Evolutionary conservation across 2,797 vertebrate genomes (phyloP).

Genomic region (Hipposideros larvatus): DNA sequence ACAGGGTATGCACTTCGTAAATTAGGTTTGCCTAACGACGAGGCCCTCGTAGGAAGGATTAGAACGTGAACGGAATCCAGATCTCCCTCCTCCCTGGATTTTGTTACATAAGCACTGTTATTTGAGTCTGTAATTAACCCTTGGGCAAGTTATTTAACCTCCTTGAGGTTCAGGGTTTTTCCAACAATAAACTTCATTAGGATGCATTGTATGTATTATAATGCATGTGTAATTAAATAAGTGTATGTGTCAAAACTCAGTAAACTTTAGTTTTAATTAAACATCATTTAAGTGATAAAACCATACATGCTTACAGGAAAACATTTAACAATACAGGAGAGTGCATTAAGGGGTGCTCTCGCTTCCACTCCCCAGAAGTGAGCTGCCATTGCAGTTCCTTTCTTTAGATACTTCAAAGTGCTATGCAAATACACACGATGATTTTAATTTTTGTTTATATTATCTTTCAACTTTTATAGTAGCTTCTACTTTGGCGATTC

Average conservation of each 20-base stretch:
- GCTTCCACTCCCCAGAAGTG: neutral
- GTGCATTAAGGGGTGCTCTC: neutral
- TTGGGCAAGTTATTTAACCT: constrained; percentile 40
- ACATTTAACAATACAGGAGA: neutral
- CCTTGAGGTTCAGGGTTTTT: constrained; percentile 29
- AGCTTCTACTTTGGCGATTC: constrained; percentile 6
- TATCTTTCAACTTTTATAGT: neutral
- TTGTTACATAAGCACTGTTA: neutral
- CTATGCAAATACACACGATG: neutral
- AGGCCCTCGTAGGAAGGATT: neutral
- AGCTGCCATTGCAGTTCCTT: neutral
- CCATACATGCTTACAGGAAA: neutral
- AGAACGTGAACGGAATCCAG: neutral
- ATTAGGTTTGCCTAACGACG: neutral
- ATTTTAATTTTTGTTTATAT: neutral
- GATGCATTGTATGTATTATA: neutral
- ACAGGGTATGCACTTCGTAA: neutral
- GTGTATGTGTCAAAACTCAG: neutral
- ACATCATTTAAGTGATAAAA: neutral
- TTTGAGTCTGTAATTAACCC: constrained; percentile 20
- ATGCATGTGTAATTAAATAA: neutral
- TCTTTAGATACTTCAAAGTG: neutral
- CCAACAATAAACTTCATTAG: neutral
- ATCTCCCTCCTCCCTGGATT: neutral
- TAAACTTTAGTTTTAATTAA: constrained; percentile 32